A percentile compares a stretch with the other conserved stretches of the same genome.
phyloP scores from a whole-genome alignment of 2,888 invertebrate species.

The Campoletis raptor region DNA sequence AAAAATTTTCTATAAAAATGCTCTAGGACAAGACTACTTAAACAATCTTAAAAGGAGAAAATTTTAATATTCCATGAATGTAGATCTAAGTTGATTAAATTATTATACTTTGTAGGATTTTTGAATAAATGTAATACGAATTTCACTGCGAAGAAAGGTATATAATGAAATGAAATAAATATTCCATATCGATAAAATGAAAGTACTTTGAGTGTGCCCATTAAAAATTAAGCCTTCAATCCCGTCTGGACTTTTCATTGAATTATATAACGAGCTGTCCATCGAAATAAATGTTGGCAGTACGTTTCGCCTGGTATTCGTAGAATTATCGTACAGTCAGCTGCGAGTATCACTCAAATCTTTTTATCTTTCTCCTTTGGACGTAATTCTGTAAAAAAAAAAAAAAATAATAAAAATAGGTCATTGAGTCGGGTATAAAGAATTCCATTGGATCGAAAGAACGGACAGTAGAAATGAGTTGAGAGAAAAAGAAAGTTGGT shows the following conservation, averaged over 20 bases:
- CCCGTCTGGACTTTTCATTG: background rate
- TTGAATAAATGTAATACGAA: background rate
- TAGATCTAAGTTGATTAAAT: too few relatives aligned
- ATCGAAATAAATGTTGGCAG: background rate
- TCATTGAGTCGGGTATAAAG: constrained; percentile 2
- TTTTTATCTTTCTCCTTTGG: background rate
- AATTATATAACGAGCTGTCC: constrained; percentile 1
- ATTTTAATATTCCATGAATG: too few relatives aligned
- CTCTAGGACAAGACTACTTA: too few relatives aligned
- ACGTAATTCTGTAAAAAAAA: background rate
- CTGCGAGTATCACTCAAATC: constrained; percentile 20
- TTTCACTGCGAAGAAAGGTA: background rate
- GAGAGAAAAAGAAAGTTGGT: constrained; percentile 13
- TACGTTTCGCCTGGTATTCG: background rate
- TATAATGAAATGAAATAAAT: background rate
- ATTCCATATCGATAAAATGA: background rate
- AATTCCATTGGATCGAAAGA: constrained; percentile 20
- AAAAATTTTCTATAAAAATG: too few relatives aligned
- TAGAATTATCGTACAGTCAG: background rate
- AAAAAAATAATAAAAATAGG: background rate
- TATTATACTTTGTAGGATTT: background rate
- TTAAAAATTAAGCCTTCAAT: background rate
- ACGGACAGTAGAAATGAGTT: background rate
- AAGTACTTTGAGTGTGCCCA: background rate
- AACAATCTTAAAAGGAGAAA: too few relatives aligned